A percentile compares a stretch with the other conserved stretches of the same genome.
These are phyloP conservation scores for Dipodomys ordii DNA, from an alignment of 2,113 vertebrate genomes.

Conservation along the genomic window DNA sequence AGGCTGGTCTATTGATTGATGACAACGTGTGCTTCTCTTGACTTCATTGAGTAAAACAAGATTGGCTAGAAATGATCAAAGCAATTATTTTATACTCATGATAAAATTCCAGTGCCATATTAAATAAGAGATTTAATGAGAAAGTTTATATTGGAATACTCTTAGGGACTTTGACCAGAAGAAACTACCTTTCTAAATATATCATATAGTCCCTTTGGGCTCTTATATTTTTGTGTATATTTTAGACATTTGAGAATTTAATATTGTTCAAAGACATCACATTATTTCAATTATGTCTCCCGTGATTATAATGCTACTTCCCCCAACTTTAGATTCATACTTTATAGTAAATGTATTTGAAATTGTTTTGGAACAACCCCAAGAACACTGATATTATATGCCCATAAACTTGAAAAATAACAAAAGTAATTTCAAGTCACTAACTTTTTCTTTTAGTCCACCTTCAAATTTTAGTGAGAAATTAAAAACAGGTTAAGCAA, in stretches of 20 bases:
- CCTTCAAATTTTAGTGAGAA: neutral
- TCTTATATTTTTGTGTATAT: slow-evolving; percentile 42
- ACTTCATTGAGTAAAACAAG: slow-evolving; percentile 59
- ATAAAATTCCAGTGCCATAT: slow-evolving; percentile 58
- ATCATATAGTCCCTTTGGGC: slow-evolving; percentile 37
- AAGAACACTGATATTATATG: slow-evolving; percentile 11
- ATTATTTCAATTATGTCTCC: slow-evolving; percentile 63
- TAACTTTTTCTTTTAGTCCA: slow-evolving; percentile 1
- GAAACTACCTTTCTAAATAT: slow-evolving; percentile 47
- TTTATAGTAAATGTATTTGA: slow-evolving; percentile 39
- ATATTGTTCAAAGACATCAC: slow-evolving; percentile 52
- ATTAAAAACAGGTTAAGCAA: neutral
- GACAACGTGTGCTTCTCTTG: slow-evolving; percentile 7
- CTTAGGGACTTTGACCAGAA: slow-evolving; percentile 40
- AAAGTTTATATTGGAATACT: slow-evolving; percentile 41
- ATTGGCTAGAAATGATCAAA: slow-evolving; percentile 59
- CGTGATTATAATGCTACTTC: slow-evolving; percentile 34
- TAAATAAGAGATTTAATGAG: slow-evolving; percentile 57
- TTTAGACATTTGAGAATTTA: slow-evolving; percentile 54
- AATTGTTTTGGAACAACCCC: slow-evolving; percentile 3
- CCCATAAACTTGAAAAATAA: slow-evolving; percentile 47
- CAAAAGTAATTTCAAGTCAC: neutral
- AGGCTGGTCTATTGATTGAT: neutral
- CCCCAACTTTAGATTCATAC: slow-evolving; percentile 25
- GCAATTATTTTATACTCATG: slow-evolving; percentile 26